Evolutionary conservation across 2,797 vertebrate genomes (phyloP).

Genomic region (Rhynchotus rufescens): DNA sequence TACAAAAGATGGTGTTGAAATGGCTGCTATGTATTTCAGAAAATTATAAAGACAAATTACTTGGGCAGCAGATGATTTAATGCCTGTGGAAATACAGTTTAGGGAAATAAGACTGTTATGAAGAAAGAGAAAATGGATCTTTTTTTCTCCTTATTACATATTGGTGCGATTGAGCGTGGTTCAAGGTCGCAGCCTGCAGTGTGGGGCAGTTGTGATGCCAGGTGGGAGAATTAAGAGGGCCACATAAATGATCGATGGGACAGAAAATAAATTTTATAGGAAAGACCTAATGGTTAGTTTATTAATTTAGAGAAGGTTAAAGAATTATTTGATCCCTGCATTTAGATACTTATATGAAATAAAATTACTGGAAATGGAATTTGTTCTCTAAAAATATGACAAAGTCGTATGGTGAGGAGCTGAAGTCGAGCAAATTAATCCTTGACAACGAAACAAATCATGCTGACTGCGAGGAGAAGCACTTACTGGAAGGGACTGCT

Average conservation of each 20-base stretch:
- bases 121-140: background rate
- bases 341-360: background rate
- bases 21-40: background rate
- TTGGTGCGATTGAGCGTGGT: background rate
- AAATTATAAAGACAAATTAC: background rate
- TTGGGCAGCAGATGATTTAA: background rate
- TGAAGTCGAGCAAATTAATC: background rate
- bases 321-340: background rate
- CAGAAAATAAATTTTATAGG: background rate
- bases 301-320: background rate
- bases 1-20: background rate
- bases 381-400: background rate
- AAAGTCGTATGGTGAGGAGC: background rate
- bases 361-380: background rate
- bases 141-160: background rate
- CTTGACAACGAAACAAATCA: background rate
- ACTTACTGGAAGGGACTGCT: rapidly evolving
- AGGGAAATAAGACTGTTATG: background rate
- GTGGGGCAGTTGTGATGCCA: background rate
- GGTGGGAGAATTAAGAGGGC: background rate
- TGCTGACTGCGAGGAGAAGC: background rate
- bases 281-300: background rate
- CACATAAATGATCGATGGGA: background rate
- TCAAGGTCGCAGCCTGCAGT: background rate
- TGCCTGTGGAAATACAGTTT: background rate